Base-by-base conservation (phyloP, 2,113 vertebrate species). In the Thermophis baileyi region DNA sequence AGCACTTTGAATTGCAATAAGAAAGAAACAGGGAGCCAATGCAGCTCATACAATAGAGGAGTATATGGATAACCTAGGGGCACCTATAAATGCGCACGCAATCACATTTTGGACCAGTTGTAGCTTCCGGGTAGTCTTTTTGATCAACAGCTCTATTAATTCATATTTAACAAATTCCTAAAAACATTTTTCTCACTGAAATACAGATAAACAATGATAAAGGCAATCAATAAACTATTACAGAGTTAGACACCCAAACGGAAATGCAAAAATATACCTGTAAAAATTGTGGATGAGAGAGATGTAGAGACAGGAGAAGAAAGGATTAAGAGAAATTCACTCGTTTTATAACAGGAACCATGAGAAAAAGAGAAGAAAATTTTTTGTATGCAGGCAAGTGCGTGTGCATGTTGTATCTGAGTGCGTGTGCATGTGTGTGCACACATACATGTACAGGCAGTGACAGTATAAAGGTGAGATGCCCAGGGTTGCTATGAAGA, bases 241-340 rank as follows among this genome's bases (percentile, higher is more conserved):
- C 44, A 47, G 0, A 6, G 50, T 22, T 16, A n/a, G 50, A 94
- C 93, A 91, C 18, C 63, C 25, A 57, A 0, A 3, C 90, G 91
- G 74, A 54, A 92, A 92, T 30, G 46, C 63, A 81, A 11, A 22
- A 24, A n/a, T 53, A 85, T 0, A 25, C 18, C 27, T 50, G 40
- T 46, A 69, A 90, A 94, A 89, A 53, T 10, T 0, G 27, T n/a
- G 49, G 30, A 20, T 8, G 86, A 50, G 27, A 87, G 46, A 51
- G 6, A n/a, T 30, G 25, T 50, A 88, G 4, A 88, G 49, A 87
- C 4, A 89, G 35, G 0, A 0, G 87, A n/a, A 90, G 81, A 93
- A 94, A 46, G 40, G 90, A 95, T 50, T 53, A 87, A 90, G 88
- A 90, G 94, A 94, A 93, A 92, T 54, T 89, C 88, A 44, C 91